phyloP scores from a whole-genome alignment of 2,113 vertebrate genomes.

The Hippocampus mohnikei region DNA sequence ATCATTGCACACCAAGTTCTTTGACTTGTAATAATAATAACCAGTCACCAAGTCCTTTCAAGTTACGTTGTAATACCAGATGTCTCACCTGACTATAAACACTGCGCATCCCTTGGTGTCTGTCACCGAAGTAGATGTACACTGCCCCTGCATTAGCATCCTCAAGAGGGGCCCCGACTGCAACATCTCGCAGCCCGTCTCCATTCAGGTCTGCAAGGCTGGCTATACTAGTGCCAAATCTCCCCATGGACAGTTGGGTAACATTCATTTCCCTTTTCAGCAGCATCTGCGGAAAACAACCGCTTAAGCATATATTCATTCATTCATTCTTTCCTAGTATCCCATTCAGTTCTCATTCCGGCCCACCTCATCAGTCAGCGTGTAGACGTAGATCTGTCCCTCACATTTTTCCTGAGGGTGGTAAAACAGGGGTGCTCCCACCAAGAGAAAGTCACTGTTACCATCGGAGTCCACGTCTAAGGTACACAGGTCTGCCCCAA shows the following conservation, averaged over 20 bases:
- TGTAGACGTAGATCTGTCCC: slow-evolving; percentile 75
- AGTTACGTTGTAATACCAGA: background rate
- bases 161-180: slow-evolving; percentile 81
- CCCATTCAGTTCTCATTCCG: background rate
- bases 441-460: slow-evolving; percentile 77
- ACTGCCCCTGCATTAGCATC: slow-evolving; percentile 72
- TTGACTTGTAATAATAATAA: background rate
- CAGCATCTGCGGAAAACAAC: slow-evolving; percentile 41
- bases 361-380: slow-evolving; percentile 65
- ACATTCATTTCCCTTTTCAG: slow-evolving; percentile 48
- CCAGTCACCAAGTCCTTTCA: background rate
- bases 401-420: slow-evolving; percentile 61
- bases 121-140: slow-evolving; percentile 78
- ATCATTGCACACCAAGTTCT: background rate
- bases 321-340: background rate
- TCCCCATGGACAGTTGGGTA: slow-evolving; percentile 55
- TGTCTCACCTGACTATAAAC: slow-evolving; percentile 69
- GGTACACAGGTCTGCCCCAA: slow-evolving; percentile 77
- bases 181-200: slow-evolving; percentile 75
- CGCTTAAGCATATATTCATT: background rate
- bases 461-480: slow-evolving; percentile 74
- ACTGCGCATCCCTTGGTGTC: slow-evolving; percentile 35
- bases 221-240: slow-evolving; percentile 78
- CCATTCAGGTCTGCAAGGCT: slow-evolving; percentile 75
- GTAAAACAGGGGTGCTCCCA: slow-evolving; percentile 77